Conservation (phyloP, 2,888 invertebrate species). For the Linnaemya tessellans region DNA sequence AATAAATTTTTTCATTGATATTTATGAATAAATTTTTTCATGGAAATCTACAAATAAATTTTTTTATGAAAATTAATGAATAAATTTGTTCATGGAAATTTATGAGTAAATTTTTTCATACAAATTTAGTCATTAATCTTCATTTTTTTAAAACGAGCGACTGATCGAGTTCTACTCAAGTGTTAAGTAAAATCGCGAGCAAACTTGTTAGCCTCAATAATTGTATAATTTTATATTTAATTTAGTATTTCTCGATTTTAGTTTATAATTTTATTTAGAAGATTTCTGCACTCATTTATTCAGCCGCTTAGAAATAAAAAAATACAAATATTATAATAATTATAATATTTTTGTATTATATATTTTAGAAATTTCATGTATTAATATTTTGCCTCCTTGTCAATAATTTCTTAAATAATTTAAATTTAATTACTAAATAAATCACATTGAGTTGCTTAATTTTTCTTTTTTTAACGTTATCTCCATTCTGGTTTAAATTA, state of each 20-base stretch:
- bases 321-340: constrained; percentile 1
- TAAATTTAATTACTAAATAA: constrained; percentile 79
- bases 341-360: constrained; percentile 22
- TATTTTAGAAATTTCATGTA: constrained; percentile 53
- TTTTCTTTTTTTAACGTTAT: constrained; percentile 62
- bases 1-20: too few species aligned
- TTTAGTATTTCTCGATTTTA: constrained; percentile 59
- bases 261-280: constrained; percentile 71
- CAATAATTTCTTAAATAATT: constrained; percentile 58
- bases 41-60: too few species aligned
- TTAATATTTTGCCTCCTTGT: neutral
- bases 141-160: too few species aligned
- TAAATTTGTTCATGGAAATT: too few species aligned
- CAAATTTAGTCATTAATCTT: too few species aligned
- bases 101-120: too few species aligned
- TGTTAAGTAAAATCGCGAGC: neutral
- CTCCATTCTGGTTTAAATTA: constrained; percentile 18
- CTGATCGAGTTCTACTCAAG: too few species aligned
- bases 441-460: constrained; percentile 83
- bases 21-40: too few species aligned
- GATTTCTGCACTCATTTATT: constrained; percentile 71
- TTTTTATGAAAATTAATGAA: too few species aligned
- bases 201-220: neutral
- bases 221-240: constrained; percentile 32
- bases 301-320: constrained; percentile 58